Base-by-base conservation (phyloP, 2,797 vertebrate species). In the Arnoldichthys spilopterus region DNA sequence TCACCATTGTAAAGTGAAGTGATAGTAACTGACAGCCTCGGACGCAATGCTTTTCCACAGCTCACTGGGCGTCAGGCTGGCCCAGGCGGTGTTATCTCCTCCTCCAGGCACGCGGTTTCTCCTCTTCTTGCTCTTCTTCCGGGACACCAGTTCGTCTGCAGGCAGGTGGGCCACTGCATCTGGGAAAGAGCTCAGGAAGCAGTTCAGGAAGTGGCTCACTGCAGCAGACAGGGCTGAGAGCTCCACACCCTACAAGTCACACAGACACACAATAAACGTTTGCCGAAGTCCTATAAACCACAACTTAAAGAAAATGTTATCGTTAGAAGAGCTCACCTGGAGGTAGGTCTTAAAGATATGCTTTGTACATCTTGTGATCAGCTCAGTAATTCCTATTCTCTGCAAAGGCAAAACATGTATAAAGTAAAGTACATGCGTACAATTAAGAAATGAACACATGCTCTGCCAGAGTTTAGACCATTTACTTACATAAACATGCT, bases 261-360 rank as follows among this genome's bases (percentile, higher is more conserved):
- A 67, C 15, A 77, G 20, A 15, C 15, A 32, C 4, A 9, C 2
- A 11, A 45, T 1, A 7, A 63, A 30, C 1, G 16, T 2, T 22
- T 43, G 7, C 32, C 34, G 58, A 12, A 43, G 43, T 45, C 18
- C 2, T 20, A 18, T 16, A 22, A 63, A 28, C 15, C 12, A 45
- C 24, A 51, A 49, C 1, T 34, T 70, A 6, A 5, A 71, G 11
- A 6, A 8, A 32, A 32, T 13, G 1, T 15, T 9, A 37, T 9
- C 11, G 34, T 4, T 20, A 32, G 15, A 69, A 43, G 30, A 34
- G 72, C 80, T 82, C 86, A 99, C 98, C 97, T 99, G 98, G 75
- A 99, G 96, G 90, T 99, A 99, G 0, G 96, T 98, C 93, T 98
- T 99, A 91, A 99, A 99, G 92, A 99, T 96, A 87, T 99, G 98